Percentiles rank a stretch among this genome's conserved stretches.
Conservation (phyloP, 2,888 invertebrate species). For the Phania funesta region DNA sequence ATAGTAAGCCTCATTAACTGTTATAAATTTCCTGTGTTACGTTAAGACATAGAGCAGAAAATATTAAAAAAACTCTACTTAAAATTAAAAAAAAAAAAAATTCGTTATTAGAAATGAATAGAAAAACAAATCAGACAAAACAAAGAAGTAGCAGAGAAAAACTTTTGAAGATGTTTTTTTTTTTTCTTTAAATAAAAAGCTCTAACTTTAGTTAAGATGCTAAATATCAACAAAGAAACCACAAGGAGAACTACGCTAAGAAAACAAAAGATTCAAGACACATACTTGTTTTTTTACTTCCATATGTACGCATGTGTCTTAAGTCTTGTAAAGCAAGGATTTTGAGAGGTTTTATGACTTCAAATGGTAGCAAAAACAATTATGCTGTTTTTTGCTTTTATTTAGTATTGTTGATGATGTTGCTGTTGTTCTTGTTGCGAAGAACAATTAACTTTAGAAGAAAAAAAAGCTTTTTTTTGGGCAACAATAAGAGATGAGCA, state of each 20-base stretch:
- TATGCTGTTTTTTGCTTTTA: background rate
- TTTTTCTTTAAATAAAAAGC: background rate
- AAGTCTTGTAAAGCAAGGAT: constrained; percentile 46
- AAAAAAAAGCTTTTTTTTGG: constrained; percentile 33
- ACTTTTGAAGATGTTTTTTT: background rate
- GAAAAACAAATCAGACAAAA: constrained; percentile 24
- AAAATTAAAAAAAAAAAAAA: background rate
- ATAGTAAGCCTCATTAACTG: constrained; percentile 64
- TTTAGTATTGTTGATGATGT: background rate
- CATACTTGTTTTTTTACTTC: background rate
- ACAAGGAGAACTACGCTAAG: background rate
- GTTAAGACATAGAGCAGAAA: constrained; percentile 7
- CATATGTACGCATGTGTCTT: constrained; percentile 17
- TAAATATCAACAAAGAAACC: background rate
- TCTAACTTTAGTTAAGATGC: background rate
- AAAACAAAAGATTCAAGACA: constrained; percentile 60
- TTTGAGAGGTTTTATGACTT: constrained; percentile 39
- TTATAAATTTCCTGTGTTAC: constrained; percentile 66
- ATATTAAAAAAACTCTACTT: background rate
- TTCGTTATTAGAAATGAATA: constrained; percentile 12
- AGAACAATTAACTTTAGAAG: background rate
- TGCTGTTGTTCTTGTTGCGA: background rate
- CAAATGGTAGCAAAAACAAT: no score
- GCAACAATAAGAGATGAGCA: constrained; percentile 41
- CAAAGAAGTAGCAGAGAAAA: background rate